Evolutionary conservation across 2,113 vertebrate genomes (phyloP).

Genomic region (Calyptomena viridis): DNA sequence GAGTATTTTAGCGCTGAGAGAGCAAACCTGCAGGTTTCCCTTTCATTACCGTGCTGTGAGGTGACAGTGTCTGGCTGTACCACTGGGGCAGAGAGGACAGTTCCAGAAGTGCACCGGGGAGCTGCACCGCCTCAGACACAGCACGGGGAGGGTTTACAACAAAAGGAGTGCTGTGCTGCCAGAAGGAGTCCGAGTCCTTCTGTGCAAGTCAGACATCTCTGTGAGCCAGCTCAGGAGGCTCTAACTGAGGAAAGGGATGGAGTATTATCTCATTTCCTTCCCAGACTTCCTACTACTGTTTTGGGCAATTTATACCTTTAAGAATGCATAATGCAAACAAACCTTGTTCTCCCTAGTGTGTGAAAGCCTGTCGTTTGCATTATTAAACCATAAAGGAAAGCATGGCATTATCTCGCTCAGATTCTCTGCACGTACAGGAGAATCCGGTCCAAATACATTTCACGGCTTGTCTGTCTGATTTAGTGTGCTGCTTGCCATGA

Average conservation of each 20-base stretch:
- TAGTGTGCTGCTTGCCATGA: neutral
- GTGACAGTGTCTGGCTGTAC: neutral
- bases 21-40: neutral
- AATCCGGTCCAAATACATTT: constrained; percentile 44
- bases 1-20: neutral
- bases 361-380: constrained; percentile 38
- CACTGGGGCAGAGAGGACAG: neutral
- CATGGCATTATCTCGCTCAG: neutral
- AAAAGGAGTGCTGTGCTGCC: neutral
- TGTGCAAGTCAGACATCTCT: neutral
- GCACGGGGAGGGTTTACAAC: neutral
- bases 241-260: constrained; percentile 53
- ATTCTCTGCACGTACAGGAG: constrained; percentile 33
- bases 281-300: constrained; percentile 65
- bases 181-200: neutral
- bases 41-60: neutral
- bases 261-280: constrained; percentile 63
- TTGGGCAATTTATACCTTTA: constrained; percentile 58
- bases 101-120: neutral
- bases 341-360: constrained; percentile 31
- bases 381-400: constrained; percentile 28
- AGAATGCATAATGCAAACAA: constrained; percentile 58
- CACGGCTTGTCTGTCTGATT: constrained; percentile 45
- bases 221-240: neutral
- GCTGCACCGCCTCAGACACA: neutral